Evolutionary conservation across 1,140 invertebrate species (phyloP).

Genomic region (Eubasilissa regina): DNA sequence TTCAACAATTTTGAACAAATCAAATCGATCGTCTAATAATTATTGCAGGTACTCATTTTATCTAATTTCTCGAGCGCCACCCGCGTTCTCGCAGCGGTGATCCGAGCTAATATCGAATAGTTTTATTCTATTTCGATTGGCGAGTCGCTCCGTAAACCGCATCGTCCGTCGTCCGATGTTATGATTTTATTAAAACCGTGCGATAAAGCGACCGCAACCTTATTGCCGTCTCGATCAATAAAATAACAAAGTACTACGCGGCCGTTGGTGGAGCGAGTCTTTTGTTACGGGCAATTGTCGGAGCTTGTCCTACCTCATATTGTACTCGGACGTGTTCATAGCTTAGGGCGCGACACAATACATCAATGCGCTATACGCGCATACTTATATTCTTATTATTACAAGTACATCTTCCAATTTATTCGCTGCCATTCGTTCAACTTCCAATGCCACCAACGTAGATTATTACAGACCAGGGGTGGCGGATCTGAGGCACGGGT

Average conservation of each 20-base stretch:
- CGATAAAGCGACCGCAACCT: not conserved
- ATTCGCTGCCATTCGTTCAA: not conserved
- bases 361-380: not conserved
- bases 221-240: not conserved
- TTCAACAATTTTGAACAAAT: too few relatives aligned
- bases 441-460: not conserved
- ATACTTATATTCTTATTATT: too few relatives aligned
- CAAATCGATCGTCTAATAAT: too few relatives aligned
- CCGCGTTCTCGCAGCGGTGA: too few relatives aligned
- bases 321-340: not conserved
- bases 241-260: not conserved
- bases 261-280: not conserved
- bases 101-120: too few relatives aligned
- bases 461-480: constrained; percentile 1
- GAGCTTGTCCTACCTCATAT: not conserved
- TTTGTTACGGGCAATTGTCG: not conserved
- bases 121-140: too few relatives aligned
- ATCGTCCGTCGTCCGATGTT: too few relatives aligned
- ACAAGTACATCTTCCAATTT: not conserved
- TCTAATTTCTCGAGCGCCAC: too few relatives aligned
- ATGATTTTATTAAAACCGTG: not conserved
- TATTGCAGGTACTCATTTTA: too few relatives aligned
- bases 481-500: too few relatives aligned
- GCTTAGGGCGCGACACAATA: constrained; percentile 1
- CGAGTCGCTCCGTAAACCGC: too few relatives aligned